Percentiles rank a stretch among this genome's conserved stretches.
Conservation (phyloP, 2,113 vertebrate species). For the Sinocyclocheilus rhinocerous region DNA sequence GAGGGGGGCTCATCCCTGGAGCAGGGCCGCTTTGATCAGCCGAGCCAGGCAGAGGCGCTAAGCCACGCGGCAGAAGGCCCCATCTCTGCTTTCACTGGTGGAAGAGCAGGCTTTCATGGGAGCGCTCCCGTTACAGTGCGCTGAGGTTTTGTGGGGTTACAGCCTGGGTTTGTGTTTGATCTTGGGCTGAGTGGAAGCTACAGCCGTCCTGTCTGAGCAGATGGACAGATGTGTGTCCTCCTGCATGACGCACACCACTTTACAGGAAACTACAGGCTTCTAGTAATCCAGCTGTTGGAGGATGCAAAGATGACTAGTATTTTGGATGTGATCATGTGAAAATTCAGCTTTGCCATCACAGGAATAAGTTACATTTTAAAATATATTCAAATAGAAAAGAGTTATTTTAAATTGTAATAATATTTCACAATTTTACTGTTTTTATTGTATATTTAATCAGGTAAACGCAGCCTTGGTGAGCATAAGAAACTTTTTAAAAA, state of each 20-base stretch:
- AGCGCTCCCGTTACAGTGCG: slow-evolving; percentile 53
- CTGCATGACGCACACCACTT: slow-evolving; percentile 23
- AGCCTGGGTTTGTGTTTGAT: slow-evolving; percentile 52
- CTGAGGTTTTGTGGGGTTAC: slow-evolving; percentile 47
- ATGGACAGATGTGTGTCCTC: slow-evolving; percentile 52
- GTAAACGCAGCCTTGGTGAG: no score
- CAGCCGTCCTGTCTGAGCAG: neutral
- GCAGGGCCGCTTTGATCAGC: slow-evolving; percentile 52
- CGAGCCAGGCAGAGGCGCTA: slow-evolving; percentile 43
- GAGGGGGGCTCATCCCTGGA: slow-evolving; percentile 28
- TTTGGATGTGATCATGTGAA: neutral
- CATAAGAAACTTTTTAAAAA: no score
- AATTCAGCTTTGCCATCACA: neutral
- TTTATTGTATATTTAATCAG: no score
- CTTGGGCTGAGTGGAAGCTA: no score
- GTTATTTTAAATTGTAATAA: no score
- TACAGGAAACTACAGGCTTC: neutral
- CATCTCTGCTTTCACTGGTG: slow-evolving; percentile 60
- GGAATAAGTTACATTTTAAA: no score
- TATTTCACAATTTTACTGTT: no score
- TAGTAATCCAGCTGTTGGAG: neutral
- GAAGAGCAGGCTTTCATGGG: slow-evolving; percentile 55
- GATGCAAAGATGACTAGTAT: neutral
- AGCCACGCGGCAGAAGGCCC: slow-evolving; percentile 56
- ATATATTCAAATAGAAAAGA: no score